Percentiles rank a stretch among this genome's conserved stretches.
These are phyloP conservation scores for Leptonema lineaticorne DNA, from an alignment of 1,140 invertebrate species.

Conservation along the genomic window DNA sequence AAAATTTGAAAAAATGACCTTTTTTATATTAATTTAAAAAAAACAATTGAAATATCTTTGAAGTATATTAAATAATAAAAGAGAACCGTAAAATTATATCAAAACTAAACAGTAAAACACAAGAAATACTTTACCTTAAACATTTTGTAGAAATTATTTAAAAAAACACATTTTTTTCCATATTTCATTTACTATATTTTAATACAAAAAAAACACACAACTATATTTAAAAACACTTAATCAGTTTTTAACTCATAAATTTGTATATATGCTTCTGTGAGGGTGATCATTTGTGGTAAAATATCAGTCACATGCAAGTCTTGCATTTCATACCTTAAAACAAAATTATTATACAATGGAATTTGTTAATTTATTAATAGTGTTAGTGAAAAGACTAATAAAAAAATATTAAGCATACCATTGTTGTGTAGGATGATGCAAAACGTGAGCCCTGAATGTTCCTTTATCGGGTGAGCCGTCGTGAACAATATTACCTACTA, in stretches of 20 bases:
- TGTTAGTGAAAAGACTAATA: no score
- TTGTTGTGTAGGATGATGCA: constrained; percentile 88
- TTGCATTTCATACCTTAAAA: constrained; percentile 85
- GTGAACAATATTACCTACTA: constrained; percentile 97
- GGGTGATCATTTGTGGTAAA: constrained; percentile 98
- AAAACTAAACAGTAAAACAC: no score
- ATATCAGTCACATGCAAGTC: constrained; percentile 98
- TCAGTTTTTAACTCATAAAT: constrained; percentile 62
- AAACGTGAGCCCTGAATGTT: constrained; percentile 92
- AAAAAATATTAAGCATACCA: constrained; percentile 59
- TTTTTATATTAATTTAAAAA: no score
- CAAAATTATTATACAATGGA: constrained; percentile 47
- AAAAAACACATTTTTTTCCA: no score
- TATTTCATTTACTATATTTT: neutral
- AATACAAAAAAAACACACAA: neutral
- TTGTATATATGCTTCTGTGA: constrained; percentile 99
- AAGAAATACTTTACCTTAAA: no score
- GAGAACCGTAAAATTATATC: no score
- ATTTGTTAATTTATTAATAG: neutral
- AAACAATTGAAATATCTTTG: no score
- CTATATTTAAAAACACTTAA: constrained; percentile 11
- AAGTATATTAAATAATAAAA: no score
- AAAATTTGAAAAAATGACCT: no score
- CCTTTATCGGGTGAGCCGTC: constrained; percentile 94
- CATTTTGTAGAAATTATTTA: no score